A percentile compares a stretch with the other conserved stretches of the same genome.
phyloP scores from a whole-genome alignment of 2,888 invertebrate genomes.

The Microdon myrmicae region DNA sequence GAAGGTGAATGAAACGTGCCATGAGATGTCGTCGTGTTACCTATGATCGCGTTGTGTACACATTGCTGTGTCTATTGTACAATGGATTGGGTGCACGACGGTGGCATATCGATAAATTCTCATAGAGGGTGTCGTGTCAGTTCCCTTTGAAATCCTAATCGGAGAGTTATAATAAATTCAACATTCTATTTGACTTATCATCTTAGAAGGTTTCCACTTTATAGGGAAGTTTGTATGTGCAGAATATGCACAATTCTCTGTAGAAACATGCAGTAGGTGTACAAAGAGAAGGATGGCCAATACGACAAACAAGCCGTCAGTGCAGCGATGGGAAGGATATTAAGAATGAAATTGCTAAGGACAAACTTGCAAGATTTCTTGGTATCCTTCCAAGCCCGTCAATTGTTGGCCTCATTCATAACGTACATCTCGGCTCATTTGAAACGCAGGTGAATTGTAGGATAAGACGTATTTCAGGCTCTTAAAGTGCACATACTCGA shows the following conservation, averaged over 20 bases:
- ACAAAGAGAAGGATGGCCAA: too few relatives aligned
- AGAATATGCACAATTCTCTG: conserved; percentile 46
- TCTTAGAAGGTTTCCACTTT: conserved; percentile 38
- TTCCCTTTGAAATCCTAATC: conserved; percentile 27
- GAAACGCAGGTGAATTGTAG: too few relatives aligned
- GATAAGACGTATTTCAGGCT: too few relatives aligned
- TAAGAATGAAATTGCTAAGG: too few relatives aligned
- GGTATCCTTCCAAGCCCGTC: too few relatives aligned
- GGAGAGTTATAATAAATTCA: conserved; percentile 45
- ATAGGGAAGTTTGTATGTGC: conserved; percentile 47
- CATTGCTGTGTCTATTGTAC: conserved; percentile 35
- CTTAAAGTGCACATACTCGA: too few relatives aligned
- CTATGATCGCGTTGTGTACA: conserved; percentile 20
- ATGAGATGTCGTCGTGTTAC: conserved; percentile 7
- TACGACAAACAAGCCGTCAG: too few relatives aligned
- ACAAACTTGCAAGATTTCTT: too few relatives aligned
- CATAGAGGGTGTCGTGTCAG: neutral
- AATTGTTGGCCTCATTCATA: too few relatives aligned
- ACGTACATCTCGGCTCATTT: too few relatives aligned
- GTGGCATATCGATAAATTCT: neutral
- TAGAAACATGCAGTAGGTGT: too few relatives aligned
- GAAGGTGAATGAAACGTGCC: conserved; percentile 13
- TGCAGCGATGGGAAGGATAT: too few relatives aligned
- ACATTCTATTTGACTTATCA: conserved; percentile 40
- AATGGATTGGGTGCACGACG: conserved; percentile 24